Conservation (phyloP, 2,797 vertebrate genomes). For the Helostoma temminkii region DNA sequence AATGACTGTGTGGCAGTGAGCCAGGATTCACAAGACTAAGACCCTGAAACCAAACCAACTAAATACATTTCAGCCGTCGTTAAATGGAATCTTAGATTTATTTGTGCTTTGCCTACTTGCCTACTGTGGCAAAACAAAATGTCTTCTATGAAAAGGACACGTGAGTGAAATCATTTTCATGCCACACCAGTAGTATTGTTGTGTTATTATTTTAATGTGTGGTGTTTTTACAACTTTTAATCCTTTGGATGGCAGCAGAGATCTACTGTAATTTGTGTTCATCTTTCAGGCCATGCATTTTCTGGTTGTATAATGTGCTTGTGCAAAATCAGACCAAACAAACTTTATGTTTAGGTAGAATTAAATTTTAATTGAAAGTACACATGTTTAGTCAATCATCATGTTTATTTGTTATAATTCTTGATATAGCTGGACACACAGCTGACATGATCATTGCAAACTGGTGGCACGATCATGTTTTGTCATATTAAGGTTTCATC, state of each 20-base stretch:
- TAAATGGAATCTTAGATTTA: too few species aligned
- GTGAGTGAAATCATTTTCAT: too few species aligned
- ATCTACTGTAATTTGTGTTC: not conserved
- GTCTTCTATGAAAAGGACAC: too few species aligned
- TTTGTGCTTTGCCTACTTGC: too few species aligned
- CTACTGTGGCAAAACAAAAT: too few species aligned
- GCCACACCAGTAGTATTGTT: too few species aligned
- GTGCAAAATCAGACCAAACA: slow-evolving; percentile 14
- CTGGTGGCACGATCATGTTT: slow-evolving; percentile 9
- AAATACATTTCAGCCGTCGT: too few species aligned
- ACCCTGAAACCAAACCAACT: too few species aligned
- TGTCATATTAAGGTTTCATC: not conserved
- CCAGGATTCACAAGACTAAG: too few species aligned
- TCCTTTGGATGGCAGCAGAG: slow-evolving; percentile 67
- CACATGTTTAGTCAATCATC: not conserved
- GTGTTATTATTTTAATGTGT: not conserved
- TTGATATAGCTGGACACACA: not conserved
- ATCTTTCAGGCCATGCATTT: not conserved
- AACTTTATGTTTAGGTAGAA: not conserved
- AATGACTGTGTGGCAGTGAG: too few species aligned
- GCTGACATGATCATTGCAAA: not conserved
- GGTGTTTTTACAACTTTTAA: not conserved
- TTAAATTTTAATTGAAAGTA: slow-evolving; percentile 37
- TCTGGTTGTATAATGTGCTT: not conserved
- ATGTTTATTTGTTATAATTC: not conserved